phyloP scores from a whole-genome alignment of 2,888 invertebrate genomes.

The Philonicus albiceps region DNA sequence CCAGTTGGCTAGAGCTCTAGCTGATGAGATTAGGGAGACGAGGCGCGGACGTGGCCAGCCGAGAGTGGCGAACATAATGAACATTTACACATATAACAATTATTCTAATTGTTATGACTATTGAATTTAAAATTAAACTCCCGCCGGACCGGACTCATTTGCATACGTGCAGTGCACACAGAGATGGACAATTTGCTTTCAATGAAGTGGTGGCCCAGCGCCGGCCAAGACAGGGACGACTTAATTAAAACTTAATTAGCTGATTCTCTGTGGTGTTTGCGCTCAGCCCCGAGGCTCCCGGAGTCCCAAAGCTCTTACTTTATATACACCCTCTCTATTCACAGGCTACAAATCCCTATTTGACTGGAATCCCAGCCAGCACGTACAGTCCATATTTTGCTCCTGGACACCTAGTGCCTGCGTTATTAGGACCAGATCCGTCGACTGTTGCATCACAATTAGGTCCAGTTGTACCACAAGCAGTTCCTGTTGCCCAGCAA shows the following conservation, averaged over 20 bases:
- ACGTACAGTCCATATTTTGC: constrained; percentile 92
- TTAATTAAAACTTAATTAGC: constrained; percentile 43
- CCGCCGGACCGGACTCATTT: constrained; percentile 1
- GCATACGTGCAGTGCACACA: constrained; percentile 1
- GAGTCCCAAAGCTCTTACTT: background rate
- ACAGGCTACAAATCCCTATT: constrained; percentile 90
- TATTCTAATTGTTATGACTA: constrained; percentile 45
- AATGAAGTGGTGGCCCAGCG: background rate
- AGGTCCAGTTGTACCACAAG: constrained; percentile 81
- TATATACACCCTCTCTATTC: constrained; percentile 34
- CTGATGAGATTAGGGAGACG: constrained; percentile 9
- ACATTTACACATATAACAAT: constrained; percentile 40
- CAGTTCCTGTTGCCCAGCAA: constrained; percentile 88
- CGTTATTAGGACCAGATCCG: constrained; percentile 89
- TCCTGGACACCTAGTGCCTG: constrained; percentile 87
- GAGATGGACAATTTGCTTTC: background rate
- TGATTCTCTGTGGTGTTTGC: constrained; percentile 7
- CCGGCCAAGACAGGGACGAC: constrained; percentile 9
- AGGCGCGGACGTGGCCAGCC: background rate
- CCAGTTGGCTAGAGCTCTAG: background rate
- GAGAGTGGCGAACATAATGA: constrained; percentile 15
- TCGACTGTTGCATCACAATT: constrained; percentile 81
- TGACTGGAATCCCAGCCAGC: constrained; percentile 89
- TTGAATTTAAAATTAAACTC: constrained; percentile 42
- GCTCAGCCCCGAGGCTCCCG: background rate